Conservation (phyloP, 1,140 invertebrate genomes). For the Anagrus nilaparvatae region DNA sequence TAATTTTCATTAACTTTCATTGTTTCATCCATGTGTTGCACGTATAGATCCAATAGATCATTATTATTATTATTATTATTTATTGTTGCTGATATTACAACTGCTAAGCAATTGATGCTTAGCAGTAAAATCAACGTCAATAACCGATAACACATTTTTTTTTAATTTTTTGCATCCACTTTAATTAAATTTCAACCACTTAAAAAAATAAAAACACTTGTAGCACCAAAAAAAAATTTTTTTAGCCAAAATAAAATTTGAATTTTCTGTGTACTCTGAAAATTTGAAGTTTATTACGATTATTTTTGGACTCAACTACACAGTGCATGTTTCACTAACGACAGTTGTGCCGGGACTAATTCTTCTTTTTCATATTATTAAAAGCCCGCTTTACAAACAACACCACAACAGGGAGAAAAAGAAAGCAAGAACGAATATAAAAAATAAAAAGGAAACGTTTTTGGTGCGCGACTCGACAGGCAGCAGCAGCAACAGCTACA, state of each 20-base stretch:
- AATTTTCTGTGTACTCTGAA: too few relatives aligned
- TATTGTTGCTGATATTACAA: too few relatives aligned
- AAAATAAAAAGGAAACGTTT: too few relatives aligned
- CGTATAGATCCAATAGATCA: conserved; percentile 38
- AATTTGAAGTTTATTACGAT: too few relatives aligned
- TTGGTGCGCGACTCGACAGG: conserved; percentile 4
- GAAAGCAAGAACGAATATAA: too few relatives aligned
- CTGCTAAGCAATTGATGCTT: conserved; percentile 20
- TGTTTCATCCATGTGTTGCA: conserved; percentile 39
- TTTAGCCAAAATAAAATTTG: neutral
- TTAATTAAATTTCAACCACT: neutral
- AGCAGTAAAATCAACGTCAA: conserved; percentile 22
- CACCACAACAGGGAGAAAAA: neutral
- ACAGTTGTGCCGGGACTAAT: conserved; percentile 43
- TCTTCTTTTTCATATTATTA: conserved; percentile 15
- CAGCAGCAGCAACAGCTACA: conserved; percentile 15
- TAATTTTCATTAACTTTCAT: conserved; percentile 27
- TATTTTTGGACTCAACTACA: conserved; percentile 9
- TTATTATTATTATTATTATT: too few relatives aligned
- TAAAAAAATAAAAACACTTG: neutral
- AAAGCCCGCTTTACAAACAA: neutral
- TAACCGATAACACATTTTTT: conserved; percentile 23
- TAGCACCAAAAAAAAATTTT: neutral
- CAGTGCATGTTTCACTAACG: conserved; percentile 35
- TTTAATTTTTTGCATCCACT: conserved; percentile 4